These are phyloP conservation scores for Cichlasoma orientale DNA, from an alignment of 2,797 vertebrate genomes.

Conservation along the genomic window DNA sequence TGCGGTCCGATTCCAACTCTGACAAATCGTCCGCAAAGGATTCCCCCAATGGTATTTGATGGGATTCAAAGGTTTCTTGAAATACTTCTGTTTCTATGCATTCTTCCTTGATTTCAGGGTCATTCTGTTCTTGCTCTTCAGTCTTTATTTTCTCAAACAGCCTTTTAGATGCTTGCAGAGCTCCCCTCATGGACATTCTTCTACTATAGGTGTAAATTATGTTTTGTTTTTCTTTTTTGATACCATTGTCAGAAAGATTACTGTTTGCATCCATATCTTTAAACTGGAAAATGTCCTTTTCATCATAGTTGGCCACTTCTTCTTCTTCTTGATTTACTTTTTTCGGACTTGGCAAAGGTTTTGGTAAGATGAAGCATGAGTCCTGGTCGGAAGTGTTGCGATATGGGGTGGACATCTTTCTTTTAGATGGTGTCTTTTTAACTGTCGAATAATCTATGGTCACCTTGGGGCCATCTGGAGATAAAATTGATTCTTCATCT, in stretches of 20 bases:
- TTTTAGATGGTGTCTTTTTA: conserved; percentile 82
- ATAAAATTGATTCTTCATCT: conserved; percentile 65
- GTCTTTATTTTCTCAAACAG: conserved; percentile 77
- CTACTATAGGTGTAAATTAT: conserved; percentile 78
- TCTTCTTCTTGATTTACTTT: conserved; percentile 85
- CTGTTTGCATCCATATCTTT: conserved; percentile 73
- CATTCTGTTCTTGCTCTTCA: conserved; percentile 56
- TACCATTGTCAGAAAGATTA: conserved; percentile 62
- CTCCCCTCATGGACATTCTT: conserved; percentile 79
- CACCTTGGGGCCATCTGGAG: conserved; percentile 70
- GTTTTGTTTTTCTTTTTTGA: conserved; percentile 75
- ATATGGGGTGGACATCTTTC: conserved; percentile 87
- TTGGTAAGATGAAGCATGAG: conserved; percentile 92
- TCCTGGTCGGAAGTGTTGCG: conserved; percentile 94
- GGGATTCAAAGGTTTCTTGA: conserved; percentile 80
- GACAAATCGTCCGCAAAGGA: conserved; percentile 83
- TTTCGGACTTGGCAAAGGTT: conserved; percentile 88
- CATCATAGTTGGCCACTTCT: conserved; percentile 85
- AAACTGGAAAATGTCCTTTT: conserved; percentile 87
- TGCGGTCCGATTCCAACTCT: conserved; percentile 86
- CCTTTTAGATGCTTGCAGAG: conserved; percentile 74
- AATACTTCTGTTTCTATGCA: conserved; percentile 79
- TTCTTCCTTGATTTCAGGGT: conserved; percentile 81
- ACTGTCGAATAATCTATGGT: conserved; percentile 71
- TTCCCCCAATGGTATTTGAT: conserved; percentile 80